These are phyloP conservation scores for Cloeon dipterum DNA, from an alignment of 2,888 invertebrate species.

Conservation along the genomic window DNA sequence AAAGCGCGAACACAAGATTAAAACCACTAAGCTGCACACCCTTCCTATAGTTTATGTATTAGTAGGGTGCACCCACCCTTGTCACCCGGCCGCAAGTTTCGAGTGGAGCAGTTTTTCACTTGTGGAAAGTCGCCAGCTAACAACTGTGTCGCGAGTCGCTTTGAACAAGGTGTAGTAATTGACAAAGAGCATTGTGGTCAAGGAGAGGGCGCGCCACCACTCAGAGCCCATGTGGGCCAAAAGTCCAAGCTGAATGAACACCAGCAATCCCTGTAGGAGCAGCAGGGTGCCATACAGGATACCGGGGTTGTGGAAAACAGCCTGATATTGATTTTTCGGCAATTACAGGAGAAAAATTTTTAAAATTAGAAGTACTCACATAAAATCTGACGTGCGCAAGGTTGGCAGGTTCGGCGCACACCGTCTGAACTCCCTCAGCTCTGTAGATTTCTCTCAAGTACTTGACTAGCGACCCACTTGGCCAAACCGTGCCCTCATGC, in stretches of 20 bases:
- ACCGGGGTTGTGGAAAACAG: slow-evolving; percentile 69
- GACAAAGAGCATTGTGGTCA: slow-evolving; percentile 64
- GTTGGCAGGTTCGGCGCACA: slow-evolving; percentile 63
- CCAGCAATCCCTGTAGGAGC: slow-evolving; percentile 40
- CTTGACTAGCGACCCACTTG: slow-evolving; percentile 48
- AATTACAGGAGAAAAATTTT: background rate
- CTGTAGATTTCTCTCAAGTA: slow-evolving; percentile 47
- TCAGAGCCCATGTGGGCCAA: slow-evolving; percentile 57
- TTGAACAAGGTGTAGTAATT: slow-evolving; percentile 86
- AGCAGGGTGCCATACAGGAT: slow-evolving; percentile 48
- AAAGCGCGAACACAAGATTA: too few relatives aligned
- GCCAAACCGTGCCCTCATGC: slow-evolving; percentile 42
- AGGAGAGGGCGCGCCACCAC: slow-evolving; percentile 80
- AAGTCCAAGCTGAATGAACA: slow-evolving; percentile 54
- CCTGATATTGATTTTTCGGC: slow-evolving; percentile 30
- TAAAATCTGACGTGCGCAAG: slow-evolving; percentile 60
- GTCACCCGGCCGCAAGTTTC: slow-evolving; percentile 20
- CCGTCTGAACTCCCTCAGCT: slow-evolving; percentile 55
- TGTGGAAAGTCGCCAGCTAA: slow-evolving; percentile 61
- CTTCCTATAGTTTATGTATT: too few relatives aligned
- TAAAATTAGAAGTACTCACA: slow-evolving; percentile 32
- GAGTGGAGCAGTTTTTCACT: slow-evolving; percentile 45
- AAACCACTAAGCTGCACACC: too few relatives aligned
- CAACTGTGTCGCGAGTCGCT: slow-evolving; percentile 61
- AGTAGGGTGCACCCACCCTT: too few relatives aligned